Base-by-base conservation (phyloP, 1,140 invertebrate species). In the Homarus americanus region DNA sequence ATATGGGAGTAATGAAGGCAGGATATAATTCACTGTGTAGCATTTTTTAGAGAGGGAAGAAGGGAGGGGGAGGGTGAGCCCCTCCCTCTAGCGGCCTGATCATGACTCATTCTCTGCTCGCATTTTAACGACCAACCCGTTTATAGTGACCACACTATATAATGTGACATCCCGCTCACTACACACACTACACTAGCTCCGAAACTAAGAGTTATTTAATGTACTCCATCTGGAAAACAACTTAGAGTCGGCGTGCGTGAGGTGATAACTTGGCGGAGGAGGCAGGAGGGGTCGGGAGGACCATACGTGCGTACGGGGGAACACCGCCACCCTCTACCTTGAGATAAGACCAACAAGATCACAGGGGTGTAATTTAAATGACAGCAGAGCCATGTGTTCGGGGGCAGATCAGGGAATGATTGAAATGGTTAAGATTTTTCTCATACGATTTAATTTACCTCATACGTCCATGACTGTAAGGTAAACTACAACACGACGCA, bases 1-100 rank as follows among this genome's bases (percentile, higher is more conserved):
- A 84, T 84, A 84, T 72, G 63, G 82, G 38, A 72, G 82, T 84
- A 84, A 84, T 84, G 63, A 72, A 84, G 82, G 69, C 28, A 17
- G 49, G 63, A 72, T 36, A 84, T 72, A 84, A 84, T 84, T 84
- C 82, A 72, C 40, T n/a, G 63, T 72, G 82, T 84, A 84, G 63
- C 82, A 72, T 84, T 84, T 80, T 80, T 80, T 49, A 28, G 36
- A 53, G 53, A 69, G 63, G 63, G 63, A 69, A 12, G n/a, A 7
- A 7, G n/a, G 63, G 5, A 9, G n/a, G 63, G 63, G 15, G 24
- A 15, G 44, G 44, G 44, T 5, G 44, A 15, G 44, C 15, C 15
- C 44, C 44, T 20, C 24, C 28, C 24, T 69, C 63, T 20, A 10
- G 9, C 63, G 49, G 79, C 49, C 32, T 34, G n/a, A 32, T 63